Percentiles rank a stretch among this genome's conserved stretches.
Conservation (phyloP, 2,888 invertebrate species). For the Scaptomyza parva region DNA sequence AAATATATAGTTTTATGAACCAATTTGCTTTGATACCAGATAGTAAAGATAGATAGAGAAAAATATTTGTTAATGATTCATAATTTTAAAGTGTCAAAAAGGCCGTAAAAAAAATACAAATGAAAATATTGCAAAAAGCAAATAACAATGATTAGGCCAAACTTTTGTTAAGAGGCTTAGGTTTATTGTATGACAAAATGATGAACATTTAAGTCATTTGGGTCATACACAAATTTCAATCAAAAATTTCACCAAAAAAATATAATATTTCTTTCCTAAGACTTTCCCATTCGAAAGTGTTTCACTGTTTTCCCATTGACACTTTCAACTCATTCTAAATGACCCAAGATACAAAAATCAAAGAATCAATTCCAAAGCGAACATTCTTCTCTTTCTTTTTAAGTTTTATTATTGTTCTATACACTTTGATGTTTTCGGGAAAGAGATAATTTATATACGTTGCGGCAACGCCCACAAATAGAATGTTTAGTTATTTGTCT, state of each 20-base stretch:
- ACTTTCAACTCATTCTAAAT: conserved; percentile 25
- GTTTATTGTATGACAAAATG: conserved; percentile 7
- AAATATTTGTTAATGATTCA: conserved; percentile 29
- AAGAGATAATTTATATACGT: conserved; percentile 29
- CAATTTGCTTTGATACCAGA: conserved; percentile 35
- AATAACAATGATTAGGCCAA: conserved; percentile 13
- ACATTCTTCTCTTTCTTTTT: conserved; percentile 46
- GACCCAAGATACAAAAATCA: conserved; percentile 7
- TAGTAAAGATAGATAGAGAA: conserved; percentile 22
- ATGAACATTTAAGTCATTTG: conserved; percentile 23
- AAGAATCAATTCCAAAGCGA: conserved; percentile 16
- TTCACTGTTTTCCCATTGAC: conserved; percentile 3
- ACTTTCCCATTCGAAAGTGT: conserved; percentile 43
- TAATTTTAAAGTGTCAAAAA: conserved; percentile 40
- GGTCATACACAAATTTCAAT: conserved; percentile 21
- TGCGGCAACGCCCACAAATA: conserved; percentile 31
- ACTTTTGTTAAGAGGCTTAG: conserved; percentile 44
- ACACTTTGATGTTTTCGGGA: conserved; percentile 4
- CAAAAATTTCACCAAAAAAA: conserved; percentile 38
- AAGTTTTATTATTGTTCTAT: conserved; percentile 7
- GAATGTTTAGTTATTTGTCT: conserved; percentile 22
- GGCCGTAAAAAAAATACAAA: conserved; percentile 42
- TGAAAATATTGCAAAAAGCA: conserved; percentile 40
- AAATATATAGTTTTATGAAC: conserved; percentile 53
- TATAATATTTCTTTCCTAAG: conserved; percentile 8